phyloP scores from a whole-genome alignment of 2,113 vertebrate species.

The Gambusia affinis region DNA sequence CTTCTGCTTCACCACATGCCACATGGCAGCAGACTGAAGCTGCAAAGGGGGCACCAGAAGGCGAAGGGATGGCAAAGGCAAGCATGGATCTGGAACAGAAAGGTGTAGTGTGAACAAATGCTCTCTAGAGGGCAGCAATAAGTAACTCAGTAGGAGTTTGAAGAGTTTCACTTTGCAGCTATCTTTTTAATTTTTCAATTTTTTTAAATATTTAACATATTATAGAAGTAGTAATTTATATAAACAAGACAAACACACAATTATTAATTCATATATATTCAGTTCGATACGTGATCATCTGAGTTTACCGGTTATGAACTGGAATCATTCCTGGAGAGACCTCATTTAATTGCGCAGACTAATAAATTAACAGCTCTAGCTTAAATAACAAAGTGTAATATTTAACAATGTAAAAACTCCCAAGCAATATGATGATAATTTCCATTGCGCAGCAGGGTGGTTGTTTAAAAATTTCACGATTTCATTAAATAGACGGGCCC shows the following conservation, averaged over 20 bases:
- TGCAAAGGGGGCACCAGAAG: constrained; percentile 74
- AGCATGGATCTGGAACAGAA: constrained; percentile 39
- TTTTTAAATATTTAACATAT: not conserved
- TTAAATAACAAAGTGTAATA: accelerated
- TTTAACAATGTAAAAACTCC: not conserved
- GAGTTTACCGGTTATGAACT: not conserved
- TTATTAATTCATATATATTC: not conserved
- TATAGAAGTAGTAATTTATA: not conserved
- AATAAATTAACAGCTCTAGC: not conserved
- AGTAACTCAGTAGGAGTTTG: not conserved
- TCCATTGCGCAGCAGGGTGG: not conserved
- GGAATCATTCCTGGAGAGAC: constrained; percentile 18
- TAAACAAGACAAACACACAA: not conserved
- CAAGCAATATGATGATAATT: accelerated
- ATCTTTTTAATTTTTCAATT: not conserved
- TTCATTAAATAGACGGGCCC: constrained; percentile 51
- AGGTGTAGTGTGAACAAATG: constrained; percentile 17
- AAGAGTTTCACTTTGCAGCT: not conserved
- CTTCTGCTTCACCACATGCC: constrained; percentile 76
- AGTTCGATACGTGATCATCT: not conserved
- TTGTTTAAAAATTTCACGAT: not conserved
- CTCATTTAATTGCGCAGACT: not conserved
- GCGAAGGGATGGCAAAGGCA: constrained; percentile 55
- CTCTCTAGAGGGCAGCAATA: constrained; percentile 21
- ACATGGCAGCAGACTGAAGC: constrained; percentile 79